Percentiles rank a stretch among this genome's conserved stretches.
These are phyloP conservation scores for Phrynosoma platyrhinos DNA, from an alignment of 2,113 vertebrate genomes.

Conservation along the genomic window DNA sequence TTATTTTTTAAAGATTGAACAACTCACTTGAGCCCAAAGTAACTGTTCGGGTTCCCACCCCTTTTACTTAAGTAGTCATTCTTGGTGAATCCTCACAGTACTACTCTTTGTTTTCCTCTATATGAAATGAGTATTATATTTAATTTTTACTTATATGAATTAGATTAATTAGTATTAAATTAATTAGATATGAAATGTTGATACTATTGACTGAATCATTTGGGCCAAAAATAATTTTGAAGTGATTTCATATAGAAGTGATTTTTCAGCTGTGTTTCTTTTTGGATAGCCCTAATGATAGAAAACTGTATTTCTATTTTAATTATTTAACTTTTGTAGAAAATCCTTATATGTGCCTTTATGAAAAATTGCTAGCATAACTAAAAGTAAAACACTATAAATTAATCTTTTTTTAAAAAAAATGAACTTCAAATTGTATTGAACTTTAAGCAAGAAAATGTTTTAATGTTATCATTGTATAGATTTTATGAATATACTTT, in stretches of 20 bases:
- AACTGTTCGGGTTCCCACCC: not conserved
- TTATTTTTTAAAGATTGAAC: not conserved
- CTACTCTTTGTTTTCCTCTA: not conserved
- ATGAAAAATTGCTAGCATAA: not conserved
- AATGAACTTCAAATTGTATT: not conserved
- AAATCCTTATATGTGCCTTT: not conserved
- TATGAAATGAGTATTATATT: not conserved
- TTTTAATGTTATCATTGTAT: not conserved
- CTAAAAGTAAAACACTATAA: not conserved
- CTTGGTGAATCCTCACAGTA: not conserved
- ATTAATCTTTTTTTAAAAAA: not conserved
- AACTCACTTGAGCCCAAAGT: not conserved
- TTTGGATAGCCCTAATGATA: rapidly evolving
- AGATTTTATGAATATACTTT: too few species aligned
- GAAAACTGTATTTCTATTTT: not conserved
- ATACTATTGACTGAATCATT: not conserved
- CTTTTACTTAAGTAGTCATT: not conserved
- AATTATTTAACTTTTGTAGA: slow-evolving; percentile 6
- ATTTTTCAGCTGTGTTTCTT: too few species aligned
- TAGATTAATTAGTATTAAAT: too few species aligned
- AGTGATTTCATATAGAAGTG: not conserved
- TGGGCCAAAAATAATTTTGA: not conserved
- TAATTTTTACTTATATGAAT: not conserved
- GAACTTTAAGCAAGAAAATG: not conserved
- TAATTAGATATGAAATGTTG: too few species aligned